Evolutionary conservation across 2,888 invertebrate genomes (phyloP), one percentile per base, ranked within the genome.

Genomic region (Leistus spinibarbis): DNA sequence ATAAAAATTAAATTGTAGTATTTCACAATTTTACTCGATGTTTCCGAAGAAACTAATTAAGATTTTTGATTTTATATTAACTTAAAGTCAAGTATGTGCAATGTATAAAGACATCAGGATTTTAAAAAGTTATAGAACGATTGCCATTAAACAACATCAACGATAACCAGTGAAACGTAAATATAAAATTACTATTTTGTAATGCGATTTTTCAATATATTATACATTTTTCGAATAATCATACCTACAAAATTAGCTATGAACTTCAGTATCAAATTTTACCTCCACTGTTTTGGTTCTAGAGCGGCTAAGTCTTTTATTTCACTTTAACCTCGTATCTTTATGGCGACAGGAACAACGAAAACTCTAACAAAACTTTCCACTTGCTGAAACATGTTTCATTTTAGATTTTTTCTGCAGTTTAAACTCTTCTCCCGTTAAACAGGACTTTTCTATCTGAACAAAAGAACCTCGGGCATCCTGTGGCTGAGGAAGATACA

Each of bases 381-480:
- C 69, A 69, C 75, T 74, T 74, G 63, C 69, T 68, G 69, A 75
- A 75, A 64, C 75, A 75, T 75, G 75, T 75, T 69, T 69, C 68
- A 69, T 75, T 75, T 75, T 69, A 64, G 27, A 69, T 63, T 75
- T 68, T 75, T 75, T 63, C 64, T 22, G 9, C 19, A 53, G 54
- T 56, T 19, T 56, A 65, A 71, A 53, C 53, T 74, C 65, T 68
- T 74, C 27, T 66, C 66, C 64, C n/a, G 19, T 56, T 67, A 19
- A 63, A 75, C 75, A 67, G 54, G 66, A 63, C 4, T 75, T 75
- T 75, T 64, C 68, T 75, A 64, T 75, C 69, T 75, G 64, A 56
- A 75, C 64, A 69, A 64, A 60, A 69, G 69, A 64, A 64, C 75
- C 69, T 64, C 23, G 40, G 62, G 67, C 66, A 60, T 16, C 22